These are phyloP conservation scores for Pseudobourletiella spinata DNA, from an alignment of 1,140 invertebrate genomes.

Conservation along the genomic window DNA sequence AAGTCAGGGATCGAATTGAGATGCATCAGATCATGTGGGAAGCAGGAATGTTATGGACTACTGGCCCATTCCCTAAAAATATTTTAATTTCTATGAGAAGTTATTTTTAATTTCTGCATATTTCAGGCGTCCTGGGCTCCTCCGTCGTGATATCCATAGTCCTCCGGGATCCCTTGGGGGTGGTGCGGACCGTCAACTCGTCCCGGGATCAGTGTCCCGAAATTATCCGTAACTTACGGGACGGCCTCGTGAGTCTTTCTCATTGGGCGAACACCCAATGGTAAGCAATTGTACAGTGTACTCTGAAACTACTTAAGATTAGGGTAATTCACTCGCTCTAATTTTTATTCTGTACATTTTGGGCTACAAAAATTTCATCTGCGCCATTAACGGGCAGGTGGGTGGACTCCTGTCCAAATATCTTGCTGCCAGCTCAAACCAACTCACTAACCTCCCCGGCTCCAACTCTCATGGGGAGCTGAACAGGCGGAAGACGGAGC, in stretches of 20 bases:
- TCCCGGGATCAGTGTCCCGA: conserved; percentile 63
- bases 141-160: conserved; percentile 68
- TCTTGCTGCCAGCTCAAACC: conserved; percentile 16
- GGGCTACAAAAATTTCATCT: conserved; percentile 66
- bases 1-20: conserved; percentile 36
- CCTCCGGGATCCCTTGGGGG: conserved; percentile 70
- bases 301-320: too few relatives aligned
- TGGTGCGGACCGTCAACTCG: conserved; percentile 67
- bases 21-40: conserved; percentile 35
- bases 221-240: conserved; percentile 56
- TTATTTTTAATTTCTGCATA: too few relatives aligned
- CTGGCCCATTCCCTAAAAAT: too few relatives aligned
- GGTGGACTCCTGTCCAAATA: conserved; percentile 46
- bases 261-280: conserved; percentile 72
- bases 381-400: conserved; percentile 60
- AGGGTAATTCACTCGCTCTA: too few relatives aligned
- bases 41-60: too few relatives aligned
- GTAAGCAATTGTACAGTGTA: too few relatives aligned
- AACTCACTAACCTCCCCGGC: not conserved
- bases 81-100: too few relatives aligned
- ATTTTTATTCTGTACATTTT: too few relatives aligned
- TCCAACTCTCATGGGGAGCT: conserved; percentile 16
- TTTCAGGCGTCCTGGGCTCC: conserved; percentile 76
- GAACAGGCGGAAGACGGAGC: conserved; percentile 28
- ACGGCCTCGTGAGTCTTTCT: conserved; percentile 60